Percentiles rank a stretch among this genome's conserved stretches.
phyloP scores from a whole-genome alignment of 2,888 invertebrate genomes.

The Pseudococcus longispinus region DNA sequence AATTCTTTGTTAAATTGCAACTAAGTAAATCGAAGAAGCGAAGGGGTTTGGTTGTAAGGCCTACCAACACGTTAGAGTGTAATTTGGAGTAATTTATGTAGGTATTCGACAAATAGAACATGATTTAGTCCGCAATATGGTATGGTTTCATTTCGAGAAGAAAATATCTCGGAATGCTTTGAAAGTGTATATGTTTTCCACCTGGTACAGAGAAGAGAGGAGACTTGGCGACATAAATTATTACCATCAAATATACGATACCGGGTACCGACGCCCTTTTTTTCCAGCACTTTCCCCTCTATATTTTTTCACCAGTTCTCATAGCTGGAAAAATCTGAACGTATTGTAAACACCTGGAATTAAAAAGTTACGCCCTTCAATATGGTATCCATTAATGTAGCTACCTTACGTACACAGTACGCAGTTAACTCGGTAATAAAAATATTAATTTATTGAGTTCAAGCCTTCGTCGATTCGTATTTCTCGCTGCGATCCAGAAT shows the following conservation, averaged over 20 bases:
- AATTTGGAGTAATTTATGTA: slow-evolving; percentile 40
- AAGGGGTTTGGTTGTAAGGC: background rate
- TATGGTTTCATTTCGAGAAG: slow-evolving; percentile 5
- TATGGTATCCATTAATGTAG: slow-evolving; percentile 55
- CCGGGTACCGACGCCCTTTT: background rate
- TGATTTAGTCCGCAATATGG: slow-evolving; percentile 25
- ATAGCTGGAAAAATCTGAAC: slow-evolving; percentile 49
- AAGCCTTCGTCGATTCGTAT: background rate
- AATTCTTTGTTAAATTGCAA: slow-evolving; percentile 19
- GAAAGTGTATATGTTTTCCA: slow-evolving; percentile 36
- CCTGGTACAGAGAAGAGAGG: slow-evolving; percentile 4
- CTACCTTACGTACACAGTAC: background rate
- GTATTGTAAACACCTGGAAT: slow-evolving; percentile 54
- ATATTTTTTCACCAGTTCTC: slow-evolving; percentile 32
- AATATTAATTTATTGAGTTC: slow-evolving; percentile 53
- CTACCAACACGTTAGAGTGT: background rate
- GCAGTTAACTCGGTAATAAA: slow-evolving; percentile 50
- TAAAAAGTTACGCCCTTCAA: slow-evolving; percentile 55
- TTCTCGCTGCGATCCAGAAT: background rate
- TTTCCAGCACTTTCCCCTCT: background rate
- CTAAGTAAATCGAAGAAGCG: background rate
- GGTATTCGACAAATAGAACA: slow-evolving; percentile 2
- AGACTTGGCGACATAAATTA: slow-evolving; percentile 45
- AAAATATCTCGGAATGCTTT: slow-evolving; percentile 34
- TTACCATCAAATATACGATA: slow-evolving; percentile 3